Evolutionary conservation across 1,140 invertebrate species (phyloP).

Genomic region (Steinernema feltiae): DNA sequence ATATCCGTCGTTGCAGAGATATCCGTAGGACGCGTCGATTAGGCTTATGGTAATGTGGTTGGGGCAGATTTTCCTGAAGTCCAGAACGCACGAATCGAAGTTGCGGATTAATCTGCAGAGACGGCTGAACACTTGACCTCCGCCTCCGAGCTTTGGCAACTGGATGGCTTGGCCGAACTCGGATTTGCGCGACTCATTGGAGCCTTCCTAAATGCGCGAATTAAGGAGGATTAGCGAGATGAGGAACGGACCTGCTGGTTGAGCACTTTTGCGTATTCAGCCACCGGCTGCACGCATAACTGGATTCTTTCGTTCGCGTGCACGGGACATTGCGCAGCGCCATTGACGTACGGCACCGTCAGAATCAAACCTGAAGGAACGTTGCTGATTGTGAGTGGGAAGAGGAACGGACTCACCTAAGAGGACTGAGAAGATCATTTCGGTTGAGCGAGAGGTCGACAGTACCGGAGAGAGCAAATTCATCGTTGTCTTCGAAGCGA

Average conservation of each 20-base stretch:
- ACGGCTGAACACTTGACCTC: slow-evolving; percentile 54
- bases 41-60: slow-evolving; percentile 56
- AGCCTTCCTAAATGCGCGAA: not conserved
- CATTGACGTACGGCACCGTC: not conserved
- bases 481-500: not conserved
- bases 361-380: not conserved
- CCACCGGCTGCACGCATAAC: slow-evolving; percentile 53
- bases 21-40: slow-evolving; percentile 56
- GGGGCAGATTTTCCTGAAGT: slow-evolving; percentile 39
- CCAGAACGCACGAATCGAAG: slow-evolving; percentile 51
- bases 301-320: slow-evolving; percentile 48
- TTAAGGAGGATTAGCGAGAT: not conserved
- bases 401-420: not conserved
- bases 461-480: not conserved
- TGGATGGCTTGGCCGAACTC: slow-evolving; percentile 50
- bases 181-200: slow-evolving; percentile 17
- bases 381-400: too few species aligned
- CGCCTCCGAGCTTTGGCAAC: slow-evolving; percentile 54
- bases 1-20: slow-evolving; percentile 56
- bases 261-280: slow-evolving; percentile 55
- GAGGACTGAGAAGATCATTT: too few species aligned
- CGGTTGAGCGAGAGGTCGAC: too few species aligned
- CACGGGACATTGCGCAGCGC: slow-evolving; percentile 33
- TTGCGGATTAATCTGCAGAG: slow-evolving; percentile 53
- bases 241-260: slow-evolving; percentile 43